Percentiles rank a stretch among this genome's conserved stretches.
Conservation (phyloP, 1,140 invertebrate species). For the Leptinotarsa texana region DNA sequence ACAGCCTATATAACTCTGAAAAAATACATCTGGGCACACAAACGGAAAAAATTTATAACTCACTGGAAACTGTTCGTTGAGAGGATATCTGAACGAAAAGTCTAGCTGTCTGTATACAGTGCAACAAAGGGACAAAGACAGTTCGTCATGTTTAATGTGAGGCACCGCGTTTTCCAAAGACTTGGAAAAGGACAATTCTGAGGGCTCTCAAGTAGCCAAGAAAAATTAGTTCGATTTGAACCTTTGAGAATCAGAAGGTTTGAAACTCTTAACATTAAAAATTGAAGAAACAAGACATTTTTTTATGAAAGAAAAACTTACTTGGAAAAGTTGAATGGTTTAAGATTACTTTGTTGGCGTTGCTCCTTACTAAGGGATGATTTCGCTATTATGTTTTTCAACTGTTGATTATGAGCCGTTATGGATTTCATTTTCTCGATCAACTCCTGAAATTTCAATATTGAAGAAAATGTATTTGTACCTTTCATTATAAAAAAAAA, state of each 20-base stretch:
- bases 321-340: slow-evolving; percentile 66
- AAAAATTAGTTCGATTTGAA: not conserved
- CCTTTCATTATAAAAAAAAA: not conserved
- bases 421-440: slow-evolving; percentile 65
- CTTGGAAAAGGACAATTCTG: too few relatives aligned
- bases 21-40: too few relatives aligned
- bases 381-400: slow-evolving; percentile 64
- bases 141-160: not conserved
- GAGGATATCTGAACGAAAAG: too few relatives aligned
- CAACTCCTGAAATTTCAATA: slow-evolving; percentile 58
- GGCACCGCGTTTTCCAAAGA: too few relatives aligned
- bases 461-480: not conserved
- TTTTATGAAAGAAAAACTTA: slow-evolving; percentile 49
- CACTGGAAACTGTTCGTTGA: too few relatives aligned
- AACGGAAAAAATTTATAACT: too few relatives aligned
- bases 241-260: not conserved
- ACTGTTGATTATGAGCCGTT: slow-evolving; percentile 66
- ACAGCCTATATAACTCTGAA: too few relatives aligned
- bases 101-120: not conserved
- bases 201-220: not conserved
- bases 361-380: slow-evolving; percentile 40
- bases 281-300: too few relatives aligned
- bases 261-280: not conserved
- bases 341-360: slow-evolving; percentile 45
- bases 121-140: not conserved